Conservation (phyloP, 2,888 invertebrate species). For the Epistrophe eligans region DNA sequence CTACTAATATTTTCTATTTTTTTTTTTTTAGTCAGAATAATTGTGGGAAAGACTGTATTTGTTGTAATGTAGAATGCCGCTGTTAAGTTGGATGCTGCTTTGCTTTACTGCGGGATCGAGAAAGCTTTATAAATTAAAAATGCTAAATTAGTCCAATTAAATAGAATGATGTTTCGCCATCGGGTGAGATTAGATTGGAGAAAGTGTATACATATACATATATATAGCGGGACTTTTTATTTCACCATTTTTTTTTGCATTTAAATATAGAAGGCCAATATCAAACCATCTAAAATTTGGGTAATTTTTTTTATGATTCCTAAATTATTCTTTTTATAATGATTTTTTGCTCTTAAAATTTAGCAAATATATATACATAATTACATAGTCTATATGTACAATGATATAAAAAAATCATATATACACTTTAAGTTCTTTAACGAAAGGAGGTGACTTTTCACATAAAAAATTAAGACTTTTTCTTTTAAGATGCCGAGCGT, state of each 20-base stretch:
- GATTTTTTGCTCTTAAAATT: neutral
- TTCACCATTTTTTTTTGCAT: conserved; percentile 15
- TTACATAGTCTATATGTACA: neutral
- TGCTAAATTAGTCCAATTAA: conserved; percentile 80
- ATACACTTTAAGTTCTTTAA: too few species aligned
- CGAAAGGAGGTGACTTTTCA: too few species aligned
- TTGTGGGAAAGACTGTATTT: neutral
- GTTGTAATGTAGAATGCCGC: neutral
- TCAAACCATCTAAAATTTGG: neutral
- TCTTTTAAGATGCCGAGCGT: too few species aligned
- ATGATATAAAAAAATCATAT: neutral
- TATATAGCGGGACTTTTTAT: conserved; percentile 40
- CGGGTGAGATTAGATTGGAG: conserved; percentile 71
- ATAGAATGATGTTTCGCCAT: conserved; percentile 77
- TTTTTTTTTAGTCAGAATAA: neutral
- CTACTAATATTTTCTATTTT: too few species aligned
- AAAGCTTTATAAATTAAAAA: conserved; percentile 78
- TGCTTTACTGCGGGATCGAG: conserved; percentile 8
- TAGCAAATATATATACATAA: neutral
- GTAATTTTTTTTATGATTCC: neutral
- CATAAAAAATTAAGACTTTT: too few species aligned
- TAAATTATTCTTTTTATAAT: conserved; percentile 6
- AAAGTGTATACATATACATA: neutral
- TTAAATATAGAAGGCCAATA: conserved; percentile 45
- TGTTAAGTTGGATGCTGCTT: conserved; percentile 10